Conservation (phyloP, 1,140 invertebrate species). For the Halesus radiatus region DNA sequence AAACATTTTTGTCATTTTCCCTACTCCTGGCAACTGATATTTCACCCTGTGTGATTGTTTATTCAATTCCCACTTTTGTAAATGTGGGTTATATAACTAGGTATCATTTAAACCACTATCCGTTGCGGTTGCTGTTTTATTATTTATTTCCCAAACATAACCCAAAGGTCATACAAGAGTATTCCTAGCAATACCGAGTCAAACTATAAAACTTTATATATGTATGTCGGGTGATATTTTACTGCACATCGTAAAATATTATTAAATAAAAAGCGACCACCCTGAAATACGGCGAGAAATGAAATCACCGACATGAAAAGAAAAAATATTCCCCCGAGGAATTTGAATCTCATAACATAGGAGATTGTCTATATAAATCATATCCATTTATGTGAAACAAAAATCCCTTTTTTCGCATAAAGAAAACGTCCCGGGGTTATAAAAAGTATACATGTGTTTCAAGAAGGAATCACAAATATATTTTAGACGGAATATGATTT, state of each 20-base stretch:
- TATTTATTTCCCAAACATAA: background rate
- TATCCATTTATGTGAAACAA: conserved; percentile 43
- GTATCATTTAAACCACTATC: background rate
- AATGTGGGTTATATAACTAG: too few species aligned
- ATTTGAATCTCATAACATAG: conserved; percentile 42
- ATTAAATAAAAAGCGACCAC: conserved; percentile 38
- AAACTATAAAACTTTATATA: conserved; percentile 34
- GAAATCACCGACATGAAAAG: conserved; percentile 41
- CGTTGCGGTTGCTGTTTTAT: background rate
- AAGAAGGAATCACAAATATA: conserved; percentile 20
- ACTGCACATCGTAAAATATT: conserved; percentile 38
- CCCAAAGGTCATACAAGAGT: conserved; percentile 1
- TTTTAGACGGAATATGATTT: conserved; percentile 24
- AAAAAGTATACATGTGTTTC: conserved; percentile 37
- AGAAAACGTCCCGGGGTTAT: conserved; percentile 15
- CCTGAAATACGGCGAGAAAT: conserved; percentile 18
- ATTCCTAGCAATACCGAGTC: conserved; percentile 28
- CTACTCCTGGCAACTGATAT: too few species aligned
- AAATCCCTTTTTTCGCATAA: conserved; percentile 36
- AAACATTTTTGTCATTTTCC: too few species aligned
- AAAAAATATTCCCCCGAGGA: conserved; percentile 32
- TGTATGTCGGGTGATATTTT: conserved; percentile 16
- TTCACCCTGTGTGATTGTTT: too few species aligned
- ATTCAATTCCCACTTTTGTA: too few species aligned
- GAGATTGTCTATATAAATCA: conserved; percentile 43